Conservation (phyloP, 2,113 vertebrate species). For the Ramphastos sulfuratus region DNA sequence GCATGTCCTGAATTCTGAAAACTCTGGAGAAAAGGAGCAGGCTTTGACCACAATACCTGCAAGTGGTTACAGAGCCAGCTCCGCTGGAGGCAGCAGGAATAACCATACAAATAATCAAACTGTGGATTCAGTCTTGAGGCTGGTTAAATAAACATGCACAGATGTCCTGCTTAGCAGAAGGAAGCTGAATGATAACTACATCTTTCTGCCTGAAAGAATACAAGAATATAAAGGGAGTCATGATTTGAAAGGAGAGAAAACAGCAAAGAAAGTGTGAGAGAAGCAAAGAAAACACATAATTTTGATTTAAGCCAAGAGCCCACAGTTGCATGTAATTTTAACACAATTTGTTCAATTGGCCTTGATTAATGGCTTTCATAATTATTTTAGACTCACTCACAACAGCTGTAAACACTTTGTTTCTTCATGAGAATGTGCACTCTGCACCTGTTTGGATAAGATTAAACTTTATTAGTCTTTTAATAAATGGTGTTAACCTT, state of each 20-base stretch:
- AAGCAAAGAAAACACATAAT: not conserved
- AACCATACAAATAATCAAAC: not conserved
- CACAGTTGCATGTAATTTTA: not conserved
- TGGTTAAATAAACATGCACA: slow-evolving; percentile 34
- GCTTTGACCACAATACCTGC: not conserved
- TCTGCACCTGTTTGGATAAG: not conserved
- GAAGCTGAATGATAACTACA: slow-evolving; percentile 4
- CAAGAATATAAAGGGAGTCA: not conserved
- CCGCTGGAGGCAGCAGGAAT: not conserved
- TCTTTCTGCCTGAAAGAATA: slow-evolving; percentile 1
- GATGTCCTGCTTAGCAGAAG: not conserved
- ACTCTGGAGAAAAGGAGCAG: not conserved
- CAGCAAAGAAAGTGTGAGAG: not conserved
- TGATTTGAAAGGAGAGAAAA: not conserved
- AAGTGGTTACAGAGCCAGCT: not conserved
- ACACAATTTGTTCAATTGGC: not conserved
- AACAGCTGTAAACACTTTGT: not conserved
- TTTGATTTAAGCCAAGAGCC: not conserved
- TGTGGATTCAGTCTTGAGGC: not conserved
- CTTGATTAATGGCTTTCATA: not conserved
- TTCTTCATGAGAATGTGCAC: not conserved
- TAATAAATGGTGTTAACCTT: not conserved
- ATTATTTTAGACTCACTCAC: not conserved
- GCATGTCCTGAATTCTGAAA: not conserved
- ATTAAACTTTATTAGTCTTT: not conserved